Conservation (phyloP, 2,888 invertebrate genomes). For the Drosophila meridiana region DNA sequence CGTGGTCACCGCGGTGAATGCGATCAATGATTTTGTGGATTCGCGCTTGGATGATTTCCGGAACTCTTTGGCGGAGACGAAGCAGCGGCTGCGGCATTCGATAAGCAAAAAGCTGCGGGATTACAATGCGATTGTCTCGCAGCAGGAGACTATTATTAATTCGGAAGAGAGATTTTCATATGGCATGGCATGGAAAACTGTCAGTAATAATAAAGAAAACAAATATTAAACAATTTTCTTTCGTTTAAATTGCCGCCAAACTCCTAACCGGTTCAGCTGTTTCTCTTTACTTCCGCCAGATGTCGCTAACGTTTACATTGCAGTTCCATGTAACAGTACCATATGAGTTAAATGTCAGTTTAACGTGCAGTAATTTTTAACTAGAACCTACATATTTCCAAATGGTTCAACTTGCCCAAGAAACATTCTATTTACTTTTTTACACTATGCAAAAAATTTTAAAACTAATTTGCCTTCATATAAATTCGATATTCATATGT, state of each 20-base stretch:
- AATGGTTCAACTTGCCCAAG: neutral
- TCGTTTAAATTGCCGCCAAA: neutral
- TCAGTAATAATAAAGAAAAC: neutral
- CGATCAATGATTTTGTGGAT: neutral
- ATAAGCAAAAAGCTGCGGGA: neutral
- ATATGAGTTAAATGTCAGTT: constrained; percentile 6
- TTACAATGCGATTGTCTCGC: neutral
- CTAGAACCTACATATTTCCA: neutral
- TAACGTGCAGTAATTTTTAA: neutral
- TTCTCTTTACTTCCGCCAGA: constrained; percentile 1
- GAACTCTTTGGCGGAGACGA: neutral
- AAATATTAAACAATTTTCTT: neutral
- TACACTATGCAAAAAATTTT: neutral
- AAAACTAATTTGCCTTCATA: neutral
- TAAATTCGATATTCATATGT: neutral
- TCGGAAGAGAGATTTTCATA: neutral
- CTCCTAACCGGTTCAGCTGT: neutral
- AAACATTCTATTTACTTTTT: neutral
- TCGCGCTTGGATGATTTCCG: neutral
- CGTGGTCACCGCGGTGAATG: constrained; percentile 11
- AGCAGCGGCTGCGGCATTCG: neutral
- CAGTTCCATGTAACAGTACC: neutral
- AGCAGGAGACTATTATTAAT: neutral
- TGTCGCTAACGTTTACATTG: constrained; percentile 1
- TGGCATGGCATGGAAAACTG: accelerated